These are phyloP conservation scores for Crotalus tigris DNA, from an alignment of 2,113 vertebrate genomes.

Conservation along the genomic window DNA sequence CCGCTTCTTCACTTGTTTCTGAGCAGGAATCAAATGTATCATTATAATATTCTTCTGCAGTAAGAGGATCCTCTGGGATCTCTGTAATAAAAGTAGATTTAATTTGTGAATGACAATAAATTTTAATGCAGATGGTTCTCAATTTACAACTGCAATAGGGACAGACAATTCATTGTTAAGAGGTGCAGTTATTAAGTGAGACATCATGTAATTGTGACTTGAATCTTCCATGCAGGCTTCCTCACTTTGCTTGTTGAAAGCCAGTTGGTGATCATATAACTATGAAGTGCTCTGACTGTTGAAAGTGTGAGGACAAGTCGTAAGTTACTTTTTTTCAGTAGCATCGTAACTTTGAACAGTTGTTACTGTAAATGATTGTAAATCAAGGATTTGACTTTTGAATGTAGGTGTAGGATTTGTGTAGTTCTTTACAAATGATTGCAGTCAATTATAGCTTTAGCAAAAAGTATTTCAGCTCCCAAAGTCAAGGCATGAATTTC, in stretches of 20 bases:
- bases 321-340: not conserved
- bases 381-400: not conserved
- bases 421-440: not conserved
- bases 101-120: not conserved
- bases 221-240: not conserved
- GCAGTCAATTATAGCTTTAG: not conserved
- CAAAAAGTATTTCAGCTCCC: not conserved
- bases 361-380: not conserved
- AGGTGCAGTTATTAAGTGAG: not conserved
- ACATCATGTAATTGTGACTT: not conserved
- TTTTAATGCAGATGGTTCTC: not conserved
- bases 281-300: not conserved
- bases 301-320: not conserved
- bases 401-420: not conserved
- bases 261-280: not conserved
- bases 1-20: constrained; percentile 63
- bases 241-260: not conserved
- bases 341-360: not conserved
- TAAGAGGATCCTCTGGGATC: constrained; percentile 81
- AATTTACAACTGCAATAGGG: not conserved
- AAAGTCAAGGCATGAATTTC: not conserved
- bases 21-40: constrained; percentile 84
- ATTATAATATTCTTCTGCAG: constrained; percentile 78
- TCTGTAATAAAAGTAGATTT: constrained; percentile 58
- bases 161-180: not conserved